Evolutionary conservation across 2,888 invertebrate species (phyloP).

Genomic region (Dryobota labecula): DNA sequence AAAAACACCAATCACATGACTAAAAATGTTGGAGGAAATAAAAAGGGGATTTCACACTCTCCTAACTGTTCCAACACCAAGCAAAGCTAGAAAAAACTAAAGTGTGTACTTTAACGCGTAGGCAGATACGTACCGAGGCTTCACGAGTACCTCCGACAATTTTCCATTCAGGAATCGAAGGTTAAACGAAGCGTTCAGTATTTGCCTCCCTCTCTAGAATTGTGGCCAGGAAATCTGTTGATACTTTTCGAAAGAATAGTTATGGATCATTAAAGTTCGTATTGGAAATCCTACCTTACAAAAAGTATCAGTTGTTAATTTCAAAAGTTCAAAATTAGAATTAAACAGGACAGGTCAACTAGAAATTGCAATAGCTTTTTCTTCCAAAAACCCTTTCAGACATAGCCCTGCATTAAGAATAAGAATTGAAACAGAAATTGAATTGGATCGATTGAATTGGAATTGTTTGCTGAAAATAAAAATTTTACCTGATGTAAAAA

Average conservation of each 20-base stretch:
- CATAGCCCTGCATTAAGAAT: no score
- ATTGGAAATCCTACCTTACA: neutral
- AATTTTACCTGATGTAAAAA: no score
- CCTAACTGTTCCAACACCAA: neutral
- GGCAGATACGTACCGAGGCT: constrained; percentile 50
- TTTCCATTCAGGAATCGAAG: constrained; percentile 85
- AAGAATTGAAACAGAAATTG: no score
- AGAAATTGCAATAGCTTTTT: neutral
- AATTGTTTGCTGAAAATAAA: no score
- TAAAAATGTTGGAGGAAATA: neutral
- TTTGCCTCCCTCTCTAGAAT: constrained; percentile 70
- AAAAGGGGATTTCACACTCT: neutral
- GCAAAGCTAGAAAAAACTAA: constrained; percentile 16
- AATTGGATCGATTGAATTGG: no score
- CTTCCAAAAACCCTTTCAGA: no score
- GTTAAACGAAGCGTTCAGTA: constrained; percentile 86
- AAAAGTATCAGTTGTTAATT: neutral
- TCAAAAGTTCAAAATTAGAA: neutral
- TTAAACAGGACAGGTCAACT: neutral
- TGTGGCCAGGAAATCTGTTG: constrained; percentile 69
- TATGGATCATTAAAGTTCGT: neutral
- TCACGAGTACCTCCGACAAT: constrained; percentile 71
- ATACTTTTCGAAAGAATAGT: neutral
- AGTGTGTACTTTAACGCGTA: constrained; percentile 33
- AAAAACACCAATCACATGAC: neutral